phyloP scores from a whole-genome alignment of 2,113 vertebrate genomes.

The human (Homo sapiens) region DNA sequence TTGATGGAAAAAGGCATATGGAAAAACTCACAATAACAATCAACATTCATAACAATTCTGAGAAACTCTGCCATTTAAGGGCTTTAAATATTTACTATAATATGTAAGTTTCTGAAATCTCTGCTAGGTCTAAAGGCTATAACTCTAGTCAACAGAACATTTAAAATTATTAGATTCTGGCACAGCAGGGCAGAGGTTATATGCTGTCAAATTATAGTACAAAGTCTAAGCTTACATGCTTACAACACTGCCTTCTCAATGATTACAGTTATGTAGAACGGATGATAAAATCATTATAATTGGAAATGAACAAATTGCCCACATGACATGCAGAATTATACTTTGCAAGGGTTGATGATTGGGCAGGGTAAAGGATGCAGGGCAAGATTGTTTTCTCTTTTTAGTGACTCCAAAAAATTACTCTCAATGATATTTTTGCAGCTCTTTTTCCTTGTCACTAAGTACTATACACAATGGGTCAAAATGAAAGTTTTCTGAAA shows the following conservation, averaged over 20 bases:
- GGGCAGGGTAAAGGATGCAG: background rate
- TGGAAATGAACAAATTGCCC: conserved; percentile 63
- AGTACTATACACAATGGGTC: conserved; percentile 43
- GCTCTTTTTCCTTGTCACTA: conserved; percentile 50
- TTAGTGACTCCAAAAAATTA: conserved; percentile 55
- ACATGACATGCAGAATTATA: conserved; percentile 54
- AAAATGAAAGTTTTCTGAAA: conserved; percentile 62
- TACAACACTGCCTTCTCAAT: conserved; percentile 31
- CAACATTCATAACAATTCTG: conserved; percentile 61
- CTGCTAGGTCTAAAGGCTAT: conserved; percentile 47
- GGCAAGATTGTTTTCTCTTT: conserved; percentile 29
- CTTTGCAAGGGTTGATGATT: background rate
- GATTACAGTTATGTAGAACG: conserved; percentile 44
- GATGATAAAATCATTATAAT: background rate
- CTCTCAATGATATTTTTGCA: background rate
- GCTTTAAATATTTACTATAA: conserved; percentile 61
- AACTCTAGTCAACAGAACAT: conserved; percentile 45
- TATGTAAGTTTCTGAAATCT: conserved; percentile 51
- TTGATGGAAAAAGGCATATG: conserved; percentile 60
- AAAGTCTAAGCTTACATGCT: conserved; percentile 46
- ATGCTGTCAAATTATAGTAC: conserved; percentile 47
- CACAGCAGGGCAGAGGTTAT: conserved; percentile 45
- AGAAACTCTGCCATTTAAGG: conserved; percentile 48
- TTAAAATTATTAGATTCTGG: conserved; percentile 19
- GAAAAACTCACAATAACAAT: conserved; percentile 70